Evolutionary conservation across 2,888 invertebrate genomes (phyloP).

Genomic region (Limnephilus auricula): DNA sequence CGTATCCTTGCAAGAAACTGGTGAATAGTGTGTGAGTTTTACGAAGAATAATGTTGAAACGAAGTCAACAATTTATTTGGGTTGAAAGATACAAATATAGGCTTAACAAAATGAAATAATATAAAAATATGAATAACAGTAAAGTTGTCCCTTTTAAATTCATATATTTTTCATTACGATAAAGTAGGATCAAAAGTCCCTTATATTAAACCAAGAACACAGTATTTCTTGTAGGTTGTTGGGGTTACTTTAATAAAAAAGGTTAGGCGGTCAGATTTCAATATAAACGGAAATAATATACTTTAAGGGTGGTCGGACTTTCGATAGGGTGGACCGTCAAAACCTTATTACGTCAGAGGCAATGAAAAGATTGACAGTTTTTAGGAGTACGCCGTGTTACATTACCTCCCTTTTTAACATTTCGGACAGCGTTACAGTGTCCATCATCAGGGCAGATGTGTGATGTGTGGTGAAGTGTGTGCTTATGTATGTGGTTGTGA

Average conservation of each 20-base stretch:
- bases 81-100: not conserved
- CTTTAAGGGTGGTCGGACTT: too few species aligned
- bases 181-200: not conserved
- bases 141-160: not conserved
- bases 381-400: too few species aligned
- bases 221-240: not conserved
- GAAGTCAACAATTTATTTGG: not conserved
- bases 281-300: not conserved
- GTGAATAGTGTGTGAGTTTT: too few species aligned
- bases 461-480: too few species aligned
- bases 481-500: too few species aligned
- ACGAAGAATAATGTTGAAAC: not conserved
- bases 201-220: not conserved
- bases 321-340: not conserved
- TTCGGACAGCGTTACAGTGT: too few species aligned
- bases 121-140: not conserved
- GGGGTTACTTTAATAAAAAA: not conserved
- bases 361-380: too few species aligned
- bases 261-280: not conserved
- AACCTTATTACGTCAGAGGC: not conserved
- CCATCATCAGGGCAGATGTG: too few species aligned
- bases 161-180: not conserved
- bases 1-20: too few species aligned
- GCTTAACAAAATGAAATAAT: not conserved
- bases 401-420: too few species aligned